A percentile compares a stretch with the other conserved stretches of the same genome.
These are phyloP conservation scores for Notarius lentiginosus DNA, from an alignment of 2,113 vertebrate genomes.

Conservation along the genomic window DNA sequence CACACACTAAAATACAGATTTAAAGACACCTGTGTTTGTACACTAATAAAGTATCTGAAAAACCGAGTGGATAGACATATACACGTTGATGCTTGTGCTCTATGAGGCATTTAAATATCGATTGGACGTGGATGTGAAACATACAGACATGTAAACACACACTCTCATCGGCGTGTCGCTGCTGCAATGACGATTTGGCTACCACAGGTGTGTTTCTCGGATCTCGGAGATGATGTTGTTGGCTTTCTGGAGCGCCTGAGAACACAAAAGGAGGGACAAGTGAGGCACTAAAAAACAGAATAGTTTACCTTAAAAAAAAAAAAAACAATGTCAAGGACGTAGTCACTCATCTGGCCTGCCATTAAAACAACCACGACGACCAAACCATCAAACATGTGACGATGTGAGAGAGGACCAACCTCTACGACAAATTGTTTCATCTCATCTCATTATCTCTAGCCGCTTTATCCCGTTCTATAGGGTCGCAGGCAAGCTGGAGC, in stretches of 20 bases:
- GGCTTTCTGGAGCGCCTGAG: conserved; percentile 77
- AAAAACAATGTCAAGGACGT: too few species aligned
- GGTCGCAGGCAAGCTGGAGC: too few species aligned
- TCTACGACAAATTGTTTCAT: too few species aligned
- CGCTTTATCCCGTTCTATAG: too few species aligned
- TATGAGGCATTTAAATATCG: conserved; percentile 9
- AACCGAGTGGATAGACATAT: not conserved
- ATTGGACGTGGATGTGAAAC: conserved; percentile 5
- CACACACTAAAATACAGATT: not conserved
- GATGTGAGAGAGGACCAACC: too few species aligned
- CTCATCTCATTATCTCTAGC: too few species aligned
- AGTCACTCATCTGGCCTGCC: too few species aligned
- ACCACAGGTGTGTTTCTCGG: conserved; percentile 81
- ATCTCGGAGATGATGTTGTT: conserved; percentile 82
- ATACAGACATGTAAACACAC: conserved; percentile 55
- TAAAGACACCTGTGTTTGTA: conserved; percentile 14
- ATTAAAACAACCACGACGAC: too few species aligned
- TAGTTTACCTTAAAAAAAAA: not conserved
- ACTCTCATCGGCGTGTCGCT: conserved; percentile 45
- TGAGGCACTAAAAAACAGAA: not conserved
- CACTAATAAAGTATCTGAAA: conserved; percentile 31
- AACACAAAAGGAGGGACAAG: conserved; percentile 22
- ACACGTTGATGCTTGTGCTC: conserved; percentile 1
- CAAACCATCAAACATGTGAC: too few species aligned
- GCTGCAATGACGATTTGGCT: conserved; percentile 54